Conservation (phyloP, 2,888 invertebrate genomes). For the Anarsia innoxiella region DNA sequence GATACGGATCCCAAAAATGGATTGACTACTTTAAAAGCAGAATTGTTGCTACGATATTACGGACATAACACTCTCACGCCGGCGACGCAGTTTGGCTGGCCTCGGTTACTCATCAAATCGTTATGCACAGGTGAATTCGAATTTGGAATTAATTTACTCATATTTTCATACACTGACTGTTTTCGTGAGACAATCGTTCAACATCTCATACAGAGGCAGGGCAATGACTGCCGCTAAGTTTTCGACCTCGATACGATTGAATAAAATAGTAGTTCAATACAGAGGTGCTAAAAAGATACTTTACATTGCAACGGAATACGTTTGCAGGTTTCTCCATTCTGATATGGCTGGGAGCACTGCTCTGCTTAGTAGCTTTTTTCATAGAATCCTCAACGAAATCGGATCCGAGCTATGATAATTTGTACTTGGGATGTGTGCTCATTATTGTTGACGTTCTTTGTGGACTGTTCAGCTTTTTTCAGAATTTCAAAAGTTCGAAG, state of each 20-base stretch:
- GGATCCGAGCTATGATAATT: conserved; percentile 93
- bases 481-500: conserved; percentile 95
- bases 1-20: conserved; percentile 68
- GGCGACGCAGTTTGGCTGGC: conserved; percentile 82
- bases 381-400: conserved; percentile 86
- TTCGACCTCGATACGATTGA: too few species aligned
- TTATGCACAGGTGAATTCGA: conserved; percentile 48
- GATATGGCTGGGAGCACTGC: conserved; percentile 84
- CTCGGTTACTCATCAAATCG: conserved; percentile 71
- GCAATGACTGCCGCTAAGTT: too few species aligned
- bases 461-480: conserved; percentile 98
- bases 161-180: too few species aligned
- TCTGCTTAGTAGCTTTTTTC: conserved; percentile 78
- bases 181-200: too few species aligned
- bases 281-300: too few species aligned
- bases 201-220: too few species aligned
- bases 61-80: conserved; percentile 85
- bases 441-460: conserved; percentile 96
- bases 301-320: too few species aligned
- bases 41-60: conserved; percentile 71
- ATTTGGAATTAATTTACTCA: not conserved
- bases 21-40: conserved; percentile 75
- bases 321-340: conserved; percentile 84
- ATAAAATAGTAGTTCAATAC: too few species aligned
- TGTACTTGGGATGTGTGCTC: conserved; percentile 95